Evolutionary conservation across 2,797 vertebrate genomes (phyloP).

Genomic region (Masticophis lateralis): DNA sequence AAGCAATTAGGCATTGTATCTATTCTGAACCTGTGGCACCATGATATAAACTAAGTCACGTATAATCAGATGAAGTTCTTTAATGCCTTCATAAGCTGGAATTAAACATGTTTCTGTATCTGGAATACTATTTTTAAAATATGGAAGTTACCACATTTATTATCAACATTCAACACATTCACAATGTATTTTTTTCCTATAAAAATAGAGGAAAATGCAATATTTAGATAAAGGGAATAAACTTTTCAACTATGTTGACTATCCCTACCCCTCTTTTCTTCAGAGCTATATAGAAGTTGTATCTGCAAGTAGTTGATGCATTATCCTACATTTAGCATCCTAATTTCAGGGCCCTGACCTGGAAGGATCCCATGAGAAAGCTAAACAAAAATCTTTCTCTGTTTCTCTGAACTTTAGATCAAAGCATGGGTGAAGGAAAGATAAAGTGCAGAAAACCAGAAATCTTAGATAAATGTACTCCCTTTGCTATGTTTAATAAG

Average conservation of each 20-base stretch:
- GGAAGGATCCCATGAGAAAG: neutral
- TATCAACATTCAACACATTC: neutral
- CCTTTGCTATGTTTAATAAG: slow-evolving; percentile 46
- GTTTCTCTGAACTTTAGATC: slow-evolving; percentile 56
- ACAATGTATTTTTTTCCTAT: neutral
- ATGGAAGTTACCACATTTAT: neutral
- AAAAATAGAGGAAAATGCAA: neutral
- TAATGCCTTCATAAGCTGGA: neutral
- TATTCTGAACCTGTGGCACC: neutral
- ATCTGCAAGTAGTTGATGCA: neutral
- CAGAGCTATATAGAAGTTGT: neutral
- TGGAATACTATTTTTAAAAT: neutral
- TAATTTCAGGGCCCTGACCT: neutral
- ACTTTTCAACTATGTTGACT: neutral
- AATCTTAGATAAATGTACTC: slow-evolving; percentile 64
- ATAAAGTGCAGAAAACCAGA: slow-evolving; percentile 53
- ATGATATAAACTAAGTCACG: neutral
- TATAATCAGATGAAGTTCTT: neutral
- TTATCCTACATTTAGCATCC: neutral
- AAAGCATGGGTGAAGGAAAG: slow-evolving; percentile 59
- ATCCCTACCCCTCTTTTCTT: neutral
- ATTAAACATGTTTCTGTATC: neutral
- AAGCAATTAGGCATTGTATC: neutral
- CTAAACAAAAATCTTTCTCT: slow-evolving; percentile 7
- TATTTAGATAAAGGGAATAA: neutral